Evolutionary conservation across 2,797 vertebrate species (phyloP).

Genomic region (Girardinus metallicus): DNA sequence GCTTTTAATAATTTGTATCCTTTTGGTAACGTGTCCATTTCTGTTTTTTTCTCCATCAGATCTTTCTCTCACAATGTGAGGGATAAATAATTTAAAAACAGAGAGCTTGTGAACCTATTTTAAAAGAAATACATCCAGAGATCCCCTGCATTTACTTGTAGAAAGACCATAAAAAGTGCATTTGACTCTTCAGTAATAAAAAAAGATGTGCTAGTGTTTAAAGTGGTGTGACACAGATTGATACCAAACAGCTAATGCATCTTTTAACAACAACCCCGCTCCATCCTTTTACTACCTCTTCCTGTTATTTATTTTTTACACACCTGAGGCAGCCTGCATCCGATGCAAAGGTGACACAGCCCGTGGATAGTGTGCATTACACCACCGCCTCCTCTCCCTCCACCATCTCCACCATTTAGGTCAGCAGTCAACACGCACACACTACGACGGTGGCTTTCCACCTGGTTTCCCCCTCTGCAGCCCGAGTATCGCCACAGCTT

Average conservation of each 20-base stretch:
- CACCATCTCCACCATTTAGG: conserved; percentile 56
- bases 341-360: conserved; percentile 90
- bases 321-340: conserved; percentile 90
- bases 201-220: background rate
- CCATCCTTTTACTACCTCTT: background rate
- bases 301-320: conserved; percentile 56
- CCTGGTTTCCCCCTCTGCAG: conserved; percentile 54
- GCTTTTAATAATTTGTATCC: conserved; percentile 11
- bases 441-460: conserved; percentile 70
- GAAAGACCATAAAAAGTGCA: conserved; percentile 19
- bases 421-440: conserved; percentile 76
- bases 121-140: conserved; percentile 17
- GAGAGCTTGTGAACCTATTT: conserved; percentile 22
- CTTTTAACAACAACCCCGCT: background rate
- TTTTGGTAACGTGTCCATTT: conserved; percentile 14
- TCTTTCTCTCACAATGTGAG: conserved; percentile 18
- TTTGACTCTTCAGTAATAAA: conserved; percentile 10
- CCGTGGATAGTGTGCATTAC: conserved; percentile 90
- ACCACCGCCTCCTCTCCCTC: conserved; percentile 54
- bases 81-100: conserved; percentile 60
- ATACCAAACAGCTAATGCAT: conserved; percentile 3
- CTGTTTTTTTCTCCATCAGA: conserved; percentile 14
- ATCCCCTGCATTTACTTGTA: background rate
- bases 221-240: conserved; percentile 13
- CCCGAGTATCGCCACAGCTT: conserved; percentile 75